Conservation (phyloP, 1,140 invertebrate species). For the Diachasmimorpha longicaudata region DNA sequence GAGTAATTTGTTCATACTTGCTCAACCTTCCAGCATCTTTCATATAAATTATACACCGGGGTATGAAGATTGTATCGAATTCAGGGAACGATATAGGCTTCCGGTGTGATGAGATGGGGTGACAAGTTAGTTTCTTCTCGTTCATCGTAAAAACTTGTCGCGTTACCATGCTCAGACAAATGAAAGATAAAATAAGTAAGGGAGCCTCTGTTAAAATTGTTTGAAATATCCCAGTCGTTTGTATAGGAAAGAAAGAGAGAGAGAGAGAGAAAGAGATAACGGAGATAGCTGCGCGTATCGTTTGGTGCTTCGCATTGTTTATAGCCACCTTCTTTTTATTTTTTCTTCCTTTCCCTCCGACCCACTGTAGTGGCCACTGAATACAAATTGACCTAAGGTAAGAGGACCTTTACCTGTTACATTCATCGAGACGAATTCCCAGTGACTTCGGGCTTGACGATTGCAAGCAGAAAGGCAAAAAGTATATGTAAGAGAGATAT, state of each 20-base stretch:
- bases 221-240: conserved; percentile 3
- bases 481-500: conserved; percentile 1
- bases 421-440: conserved; percentile 2
- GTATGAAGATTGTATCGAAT: conserved; percentile 28
- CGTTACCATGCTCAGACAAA: neutral
- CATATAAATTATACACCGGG: neutral
- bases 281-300: conserved; percentile 35
- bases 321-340: conserved; percentile 33
- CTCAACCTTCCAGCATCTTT: neutral
- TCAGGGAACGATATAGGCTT: conserved; percentile 35
- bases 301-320: conserved; percentile 35
- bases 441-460: conserved; percentile 16
- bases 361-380: conserved; percentile 32
- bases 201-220: neutral
- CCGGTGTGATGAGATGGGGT: conserved; percentile 30
- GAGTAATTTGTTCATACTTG: too few species aligned
- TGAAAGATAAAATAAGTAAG: neutral
- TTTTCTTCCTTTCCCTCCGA: neutral
- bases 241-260: conserved; percentile 5
- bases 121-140: conserved; percentile 26
- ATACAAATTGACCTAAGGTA: conserved; percentile 34
- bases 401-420: conserved; percentile 2
- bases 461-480: conserved; percentile 6
- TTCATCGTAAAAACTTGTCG: neutral
- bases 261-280: neutral